A percentile compares a stretch with the other conserved stretches of the same genome.
Evolutionary conservation across 2,888 invertebrate species (phyloP).

Genomic region (Pterostichus niger): DNA sequence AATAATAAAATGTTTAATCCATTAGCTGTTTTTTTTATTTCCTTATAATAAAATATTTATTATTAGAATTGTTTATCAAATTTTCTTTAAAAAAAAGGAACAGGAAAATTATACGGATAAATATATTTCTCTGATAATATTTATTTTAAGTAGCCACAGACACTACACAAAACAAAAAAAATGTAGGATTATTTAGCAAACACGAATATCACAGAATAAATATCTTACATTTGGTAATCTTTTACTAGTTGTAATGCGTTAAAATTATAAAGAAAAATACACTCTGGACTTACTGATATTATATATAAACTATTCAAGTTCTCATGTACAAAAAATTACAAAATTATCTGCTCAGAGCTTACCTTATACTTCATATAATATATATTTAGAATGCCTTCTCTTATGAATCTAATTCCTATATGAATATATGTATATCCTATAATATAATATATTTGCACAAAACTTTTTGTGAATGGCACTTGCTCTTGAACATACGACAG

Average conservation of each 20-base stretch:
- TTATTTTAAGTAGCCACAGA: constrained; percentile 65
- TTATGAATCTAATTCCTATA: constrained; percentile 53
- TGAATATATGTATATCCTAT: constrained; percentile 49
- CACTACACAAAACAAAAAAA: constrained; percentile 67
- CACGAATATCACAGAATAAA: constrained; percentile 67
- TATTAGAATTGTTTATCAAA: too few species aligned
- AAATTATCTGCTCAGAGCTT: constrained; percentile 65
- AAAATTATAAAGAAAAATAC: constrained; percentile 65
- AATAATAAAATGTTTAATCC: too few species aligned
- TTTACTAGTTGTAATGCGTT: constrained; percentile 59
- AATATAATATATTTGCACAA: constrained; percentile 58
- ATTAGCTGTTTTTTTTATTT: too few species aligned
- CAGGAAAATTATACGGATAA: neutral
- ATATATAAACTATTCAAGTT: constrained; percentile 62
- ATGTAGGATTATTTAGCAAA: constrained; percentile 64
- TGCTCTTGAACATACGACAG: constrained; percentile 63
- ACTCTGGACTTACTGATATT: constrained; percentile 59
- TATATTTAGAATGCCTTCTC: constrained; percentile 65
- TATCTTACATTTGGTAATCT: constrained; percentile 66
- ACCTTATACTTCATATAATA: constrained; percentile 52
- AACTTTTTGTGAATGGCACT: constrained; percentile 66
- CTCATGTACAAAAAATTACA: constrained; percentile 67
- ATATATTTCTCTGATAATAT: constrained; percentile 48
- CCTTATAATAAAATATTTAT: too few species aligned
- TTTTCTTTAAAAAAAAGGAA: neutral